These are phyloP conservation scores for Adelognathus sp. DNA, from an alignment of 2,888 invertebrate species.

Conservation along the genomic window DNA sequence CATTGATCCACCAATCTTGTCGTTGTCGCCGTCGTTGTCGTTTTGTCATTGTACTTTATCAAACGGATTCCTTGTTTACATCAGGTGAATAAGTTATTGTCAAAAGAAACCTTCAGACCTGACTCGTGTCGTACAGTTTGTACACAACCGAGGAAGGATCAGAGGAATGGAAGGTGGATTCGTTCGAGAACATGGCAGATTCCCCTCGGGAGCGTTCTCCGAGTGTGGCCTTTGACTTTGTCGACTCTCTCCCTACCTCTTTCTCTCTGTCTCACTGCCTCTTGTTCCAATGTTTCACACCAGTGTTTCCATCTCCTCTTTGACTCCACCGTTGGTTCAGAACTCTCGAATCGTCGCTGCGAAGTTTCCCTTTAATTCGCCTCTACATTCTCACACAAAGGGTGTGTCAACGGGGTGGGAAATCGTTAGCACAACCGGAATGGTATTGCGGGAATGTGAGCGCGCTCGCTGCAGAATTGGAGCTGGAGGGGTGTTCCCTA, in stretches of 20 bases:
- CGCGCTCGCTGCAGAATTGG: not conserved
- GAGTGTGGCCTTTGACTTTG: slow-evolving; percentile 34
- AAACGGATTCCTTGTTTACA: slow-evolving; percentile 22
- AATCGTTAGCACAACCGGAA: slow-evolving; percentile 15
- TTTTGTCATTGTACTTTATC: slow-evolving; percentile 3
- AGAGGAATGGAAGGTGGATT: slow-evolving; percentile 10
- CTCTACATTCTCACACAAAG: not conserved
- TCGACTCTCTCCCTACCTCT: not conserved
- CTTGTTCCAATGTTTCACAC: slow-evolving; percentile 3
- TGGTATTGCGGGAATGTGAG: not conserved
- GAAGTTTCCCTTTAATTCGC: slow-evolving; percentile 10
- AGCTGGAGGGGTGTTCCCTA: not conserved
- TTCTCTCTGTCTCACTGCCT: not conserved
- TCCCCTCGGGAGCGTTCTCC: slow-evolving; percentile 19
- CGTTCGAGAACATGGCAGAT: slow-evolving; percentile 14
- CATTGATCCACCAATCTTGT: not conserved
- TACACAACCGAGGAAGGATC: slow-evolving; percentile 8
- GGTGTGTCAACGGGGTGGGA: slow-evolving; percentile 4
- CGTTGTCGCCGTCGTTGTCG: not conserved
- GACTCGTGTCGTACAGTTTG: slow-evolving; percentile 15
- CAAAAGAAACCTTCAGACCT: slow-evolving; percentile 22
- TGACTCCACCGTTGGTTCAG: not conserved
- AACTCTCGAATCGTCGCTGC: not conserved
- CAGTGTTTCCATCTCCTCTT: slow-evolving; percentile 3
- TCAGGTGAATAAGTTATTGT: slow-evolving; percentile 44